These are phyloP conservation scores for Sebastes steindachneri DNA, from an alignment of 2,797 vertebrate genomes.

Conservation along the genomic window DNA sequence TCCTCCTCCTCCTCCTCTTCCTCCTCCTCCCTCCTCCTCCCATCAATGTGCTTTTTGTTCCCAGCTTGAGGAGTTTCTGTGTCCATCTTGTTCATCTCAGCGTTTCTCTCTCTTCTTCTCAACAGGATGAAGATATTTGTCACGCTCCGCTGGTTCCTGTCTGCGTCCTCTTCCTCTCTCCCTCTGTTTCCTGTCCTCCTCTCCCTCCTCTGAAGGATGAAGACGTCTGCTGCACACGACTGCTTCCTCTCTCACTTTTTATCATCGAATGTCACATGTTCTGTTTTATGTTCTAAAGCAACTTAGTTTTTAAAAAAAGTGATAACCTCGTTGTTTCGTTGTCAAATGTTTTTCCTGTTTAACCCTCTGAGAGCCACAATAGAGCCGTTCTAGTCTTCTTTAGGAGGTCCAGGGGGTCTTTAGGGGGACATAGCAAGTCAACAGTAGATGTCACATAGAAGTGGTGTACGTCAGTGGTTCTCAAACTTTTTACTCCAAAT, in stretches of 20 bases:
- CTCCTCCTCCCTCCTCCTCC: constrained; percentile 22
- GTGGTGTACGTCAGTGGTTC: too few species aligned
- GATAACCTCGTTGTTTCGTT: neutral
- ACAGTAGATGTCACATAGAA: too few species aligned
- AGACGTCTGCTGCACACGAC: constrained; percentile 11
- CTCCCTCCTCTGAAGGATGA: constrained; percentile 10
- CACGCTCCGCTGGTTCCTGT: constrained; percentile 15
- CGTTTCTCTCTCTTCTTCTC: neutral
- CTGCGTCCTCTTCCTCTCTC: neutral
- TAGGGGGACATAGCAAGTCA: too few species aligned
- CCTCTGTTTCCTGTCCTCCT: constrained; percentile 25
- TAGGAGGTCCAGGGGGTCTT: too few species aligned
- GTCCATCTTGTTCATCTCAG: constrained; percentile 37
- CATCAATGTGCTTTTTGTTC: constrained; percentile 75
- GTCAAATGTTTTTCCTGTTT: neutral
- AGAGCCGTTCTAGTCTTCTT: too few species aligned
- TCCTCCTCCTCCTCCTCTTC: too few species aligned
- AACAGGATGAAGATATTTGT: constrained; percentile 56
- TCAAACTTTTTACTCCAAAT: too few species aligned
- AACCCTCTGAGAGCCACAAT: too few species aligned
- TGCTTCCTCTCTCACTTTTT: neutral
- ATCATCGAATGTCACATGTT: neutral
- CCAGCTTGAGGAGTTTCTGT: constrained; percentile 14
- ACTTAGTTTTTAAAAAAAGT: neutral
- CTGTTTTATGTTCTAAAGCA: neutral